Evolutionary conservation across 2,888 invertebrate species (phyloP).

Genomic region (Polydrusus cervinus): DNA sequence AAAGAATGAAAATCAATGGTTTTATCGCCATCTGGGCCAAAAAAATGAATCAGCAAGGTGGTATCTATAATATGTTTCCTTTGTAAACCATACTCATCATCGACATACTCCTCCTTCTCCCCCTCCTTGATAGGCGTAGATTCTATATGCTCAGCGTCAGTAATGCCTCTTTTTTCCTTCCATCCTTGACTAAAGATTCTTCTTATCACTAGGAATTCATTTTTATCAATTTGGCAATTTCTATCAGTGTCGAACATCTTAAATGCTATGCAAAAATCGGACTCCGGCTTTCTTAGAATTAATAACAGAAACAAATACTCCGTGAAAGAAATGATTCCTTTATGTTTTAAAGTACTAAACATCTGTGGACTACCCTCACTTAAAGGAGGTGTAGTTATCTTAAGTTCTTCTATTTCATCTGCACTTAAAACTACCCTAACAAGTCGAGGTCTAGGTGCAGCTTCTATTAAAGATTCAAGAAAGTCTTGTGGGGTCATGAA

Average conservation of each 20-base stretch:
- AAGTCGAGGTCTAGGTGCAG: slow-evolving; percentile 90
- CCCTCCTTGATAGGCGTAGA: slow-evolving; percentile 67
- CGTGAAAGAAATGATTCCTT: slow-evolving; percentile 97
- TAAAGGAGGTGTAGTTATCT: slow-evolving; percentile 85
- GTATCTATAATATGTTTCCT: slow-evolving; percentile 83
- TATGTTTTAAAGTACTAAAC: slow-evolving; percentile 91
- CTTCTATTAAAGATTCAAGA: slow-evolving; percentile 96
- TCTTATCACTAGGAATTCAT: slow-evolving; percentile 98
- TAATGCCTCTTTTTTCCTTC: slow-evolving; percentile 86
- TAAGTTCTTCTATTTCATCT: slow-evolving; percentile 85
- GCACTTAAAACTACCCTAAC: slow-evolving; percentile 82
- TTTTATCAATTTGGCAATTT: slow-evolving; percentile 96
- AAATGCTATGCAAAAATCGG: slow-evolving; percentile 98
- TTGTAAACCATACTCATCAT: slow-evolving; percentile 75
- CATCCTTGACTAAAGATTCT: slow-evolving; percentile 94
- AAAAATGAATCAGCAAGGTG: slow-evolving; percentile 94
- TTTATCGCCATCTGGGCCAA: slow-evolving; percentile 92
- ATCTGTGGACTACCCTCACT: slow-evolving; percentile 87
- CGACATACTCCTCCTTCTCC: slow-evolving; percentile 78
- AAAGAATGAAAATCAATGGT: slow-evolving; percentile 95
- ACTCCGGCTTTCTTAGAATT: slow-evolving; percentile 96
- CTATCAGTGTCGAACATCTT: slow-evolving; percentile 99
- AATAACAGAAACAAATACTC: slow-evolving; percentile 97
- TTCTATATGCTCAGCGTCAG: slow-evolving; percentile 59
- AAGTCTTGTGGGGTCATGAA: slow-evolving; percentile 99